These are phyloP conservation scores for Ornithorhynchus anatinus DNA, from an alignment of 2,113 vertebrate genomes.

Conservation along the genomic window DNA sequence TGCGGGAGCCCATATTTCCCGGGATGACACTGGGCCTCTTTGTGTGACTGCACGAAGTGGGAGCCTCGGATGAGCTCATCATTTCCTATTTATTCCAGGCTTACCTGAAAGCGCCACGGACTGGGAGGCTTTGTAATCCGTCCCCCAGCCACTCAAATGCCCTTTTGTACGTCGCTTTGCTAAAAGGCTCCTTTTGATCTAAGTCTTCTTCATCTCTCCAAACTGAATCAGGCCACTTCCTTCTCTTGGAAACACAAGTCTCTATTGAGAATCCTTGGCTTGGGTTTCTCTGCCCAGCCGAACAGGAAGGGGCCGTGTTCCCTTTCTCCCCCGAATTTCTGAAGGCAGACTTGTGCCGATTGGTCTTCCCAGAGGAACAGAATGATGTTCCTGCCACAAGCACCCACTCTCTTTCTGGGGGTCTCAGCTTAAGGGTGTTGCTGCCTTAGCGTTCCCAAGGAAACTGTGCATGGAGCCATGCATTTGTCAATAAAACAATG, in stretches of 20 bases:
- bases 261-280: slow-evolving; percentile 72
- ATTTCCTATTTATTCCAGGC: slow-evolving; percentile 77
- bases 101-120: slow-evolving; percentile 77
- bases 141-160: slow-evolving; percentile 67
- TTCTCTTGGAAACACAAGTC: slow-evolving; percentile 70
- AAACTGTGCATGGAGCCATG: slow-evolving; percentile 43
- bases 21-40: slow-evolving; percentile 68
- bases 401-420: slow-evolving; percentile 62
- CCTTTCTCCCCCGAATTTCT: slow-evolving; percentile 71
- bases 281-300: slow-evolving; percentile 68
- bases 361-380: slow-evolving; percentile 72
- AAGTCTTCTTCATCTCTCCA: slow-evolving; percentile 70
- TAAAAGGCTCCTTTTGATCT: slow-evolving; percentile 73
- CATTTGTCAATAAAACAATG: no score
- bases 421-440: slow-evolving; percentile 53
- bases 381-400: slow-evolving; percentile 63
- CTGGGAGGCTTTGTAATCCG: slow-evolving; percentile 71
- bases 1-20: slow-evolving; percentile 59
- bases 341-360: slow-evolving; percentile 72
- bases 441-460: slow-evolving; percentile 55
- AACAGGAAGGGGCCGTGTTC: slow-evolving; percentile 70
- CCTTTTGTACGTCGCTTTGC: slow-evolving; percentile 69
- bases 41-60: slow-evolving; percentile 70
- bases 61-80: slow-evolving; percentile 73
- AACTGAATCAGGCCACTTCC: slow-evolving; percentile 71